Conservation (phyloP, 1,140 invertebrate genomes). For the Delia radicum region DNA sequence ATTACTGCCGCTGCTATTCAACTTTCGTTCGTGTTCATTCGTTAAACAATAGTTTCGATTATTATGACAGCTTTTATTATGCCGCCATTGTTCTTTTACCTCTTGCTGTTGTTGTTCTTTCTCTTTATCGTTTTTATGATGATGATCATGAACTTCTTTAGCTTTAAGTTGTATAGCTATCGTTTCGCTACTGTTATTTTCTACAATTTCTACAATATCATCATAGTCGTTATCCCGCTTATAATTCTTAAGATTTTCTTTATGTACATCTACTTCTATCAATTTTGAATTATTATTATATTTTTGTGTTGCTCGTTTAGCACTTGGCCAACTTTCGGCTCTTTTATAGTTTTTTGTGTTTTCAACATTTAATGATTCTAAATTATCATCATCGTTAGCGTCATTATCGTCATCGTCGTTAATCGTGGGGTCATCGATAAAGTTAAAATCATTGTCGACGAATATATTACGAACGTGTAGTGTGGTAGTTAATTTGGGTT, state of each 20-base stretch:
- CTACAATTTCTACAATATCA: conserved; percentile 27
- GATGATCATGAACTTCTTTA: background rate
- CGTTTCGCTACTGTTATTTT: conserved; percentile 22
- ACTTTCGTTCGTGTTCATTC: conserved; percentile 34
- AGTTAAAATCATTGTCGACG: conserved; percentile 49
- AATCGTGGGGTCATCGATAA: conserved; percentile 51
- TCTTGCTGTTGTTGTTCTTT: background rate
- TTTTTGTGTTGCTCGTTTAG: background rate
- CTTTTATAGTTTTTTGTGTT: conserved; percentile 14
- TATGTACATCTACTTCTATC: conserved; percentile 25
- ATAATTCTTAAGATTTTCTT: background rate
- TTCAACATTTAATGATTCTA: background rate
- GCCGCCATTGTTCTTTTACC: conserved; percentile 42
- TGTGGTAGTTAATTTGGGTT: conserved; percentile 43
- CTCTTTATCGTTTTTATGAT: background rate
- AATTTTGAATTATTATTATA: conserved; percentile 29
- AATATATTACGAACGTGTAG: conserved; percentile 52
- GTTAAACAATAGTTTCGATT: conserved; percentile 22
- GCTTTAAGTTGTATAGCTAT: conserved; percentile 24
- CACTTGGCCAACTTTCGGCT: conserved; percentile 18
- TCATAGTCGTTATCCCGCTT: conserved; percentile 38
- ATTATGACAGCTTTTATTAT: conserved; percentile 40
- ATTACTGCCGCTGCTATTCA: conserved; percentile 26
- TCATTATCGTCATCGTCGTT: conserved; percentile 17
- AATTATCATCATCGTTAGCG: background rate